A percentile compares a stretch with the other conserved stretches of the same genome.
phyloP scores from a whole-genome alignment of 2,113 vertebrate species.

The Sitta europaea region DNA sequence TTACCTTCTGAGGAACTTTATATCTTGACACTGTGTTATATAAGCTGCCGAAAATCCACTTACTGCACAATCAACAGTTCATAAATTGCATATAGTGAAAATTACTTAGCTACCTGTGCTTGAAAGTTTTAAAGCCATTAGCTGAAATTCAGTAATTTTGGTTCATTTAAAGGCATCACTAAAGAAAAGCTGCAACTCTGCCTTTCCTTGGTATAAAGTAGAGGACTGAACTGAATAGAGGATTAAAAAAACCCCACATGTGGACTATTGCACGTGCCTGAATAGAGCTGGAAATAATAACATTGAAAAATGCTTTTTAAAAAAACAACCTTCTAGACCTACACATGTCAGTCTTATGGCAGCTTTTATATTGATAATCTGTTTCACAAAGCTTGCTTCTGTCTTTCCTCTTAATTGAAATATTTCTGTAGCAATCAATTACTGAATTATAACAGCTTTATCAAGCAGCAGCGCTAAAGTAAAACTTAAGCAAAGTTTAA shows the following conservation, averaged over 20 bases:
- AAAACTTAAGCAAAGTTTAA: background rate
- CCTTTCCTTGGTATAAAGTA: background rate
- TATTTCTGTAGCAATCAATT: background rate
- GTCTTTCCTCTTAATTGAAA: background rate
- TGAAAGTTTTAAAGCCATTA: background rate
- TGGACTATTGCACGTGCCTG: background rate
- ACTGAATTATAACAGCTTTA: background rate
- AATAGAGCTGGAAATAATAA: background rate
- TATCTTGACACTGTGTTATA: background rate
- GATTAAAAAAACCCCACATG: background rate
- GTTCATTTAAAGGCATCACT: background rate
- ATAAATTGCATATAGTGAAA: background rate
- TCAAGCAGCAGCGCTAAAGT: background rate
- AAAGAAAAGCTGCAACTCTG: background rate
- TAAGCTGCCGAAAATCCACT: background rate
- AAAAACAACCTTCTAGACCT: background rate
- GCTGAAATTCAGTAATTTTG: background rate
- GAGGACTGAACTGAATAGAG: background rate
- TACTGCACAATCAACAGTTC: background rate
- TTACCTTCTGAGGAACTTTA: background rate
- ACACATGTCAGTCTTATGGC: background rate
- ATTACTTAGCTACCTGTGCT: background rate
- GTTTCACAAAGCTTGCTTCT: background rate
- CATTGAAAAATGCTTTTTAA: background rate
- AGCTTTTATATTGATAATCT: background rate